phyloP scores from a whole-genome alignment of 2,888 invertebrate genomes.

The Hydroisotoma schaefferi region DNA sequence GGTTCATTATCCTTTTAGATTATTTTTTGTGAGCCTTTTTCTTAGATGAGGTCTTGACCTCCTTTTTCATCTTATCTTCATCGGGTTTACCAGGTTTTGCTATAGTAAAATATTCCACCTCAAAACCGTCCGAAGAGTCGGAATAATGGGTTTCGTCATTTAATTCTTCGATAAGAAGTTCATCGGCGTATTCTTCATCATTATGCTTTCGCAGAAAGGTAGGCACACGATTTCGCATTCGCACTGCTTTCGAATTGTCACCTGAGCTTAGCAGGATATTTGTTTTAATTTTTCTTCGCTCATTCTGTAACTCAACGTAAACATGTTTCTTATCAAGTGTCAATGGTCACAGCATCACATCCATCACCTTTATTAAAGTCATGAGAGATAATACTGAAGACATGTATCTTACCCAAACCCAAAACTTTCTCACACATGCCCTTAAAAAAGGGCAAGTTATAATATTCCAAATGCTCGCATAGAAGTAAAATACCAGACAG shows the following conservation, averaged over 20 bases:
- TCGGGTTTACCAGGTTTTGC: too few relatives aligned
- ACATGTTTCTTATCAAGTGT: not conserved
- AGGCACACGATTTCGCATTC: conserved; percentile 15
- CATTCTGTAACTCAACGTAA: conserved; percentile 18
- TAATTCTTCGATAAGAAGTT: conserved; percentile 7
- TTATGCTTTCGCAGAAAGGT: conserved; percentile 14
- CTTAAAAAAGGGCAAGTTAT: conserved; percentile 19
- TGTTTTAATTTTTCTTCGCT: conserved; percentile 15
- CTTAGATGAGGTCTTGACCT: too few relatives aligned
- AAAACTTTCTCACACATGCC: conserved; percentile 9
- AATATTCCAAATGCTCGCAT: conserved; percentile 10
- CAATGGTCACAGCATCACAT: too few relatives aligned
- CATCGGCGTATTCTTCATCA: conserved; percentile 25
- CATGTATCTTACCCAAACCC: not conserved
- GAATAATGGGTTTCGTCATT: conserved; percentile 14
- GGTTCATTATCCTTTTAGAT: too few relatives aligned
- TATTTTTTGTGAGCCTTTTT: too few relatives aligned
- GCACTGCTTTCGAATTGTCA: conserved; percentile 2
- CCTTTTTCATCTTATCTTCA: too few relatives aligned
- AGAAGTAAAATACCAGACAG: conserved; percentile 9
- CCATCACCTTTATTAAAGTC: too few relatives aligned
- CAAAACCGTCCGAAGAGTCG: conserved; percentile 23
- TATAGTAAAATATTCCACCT: not conserved
- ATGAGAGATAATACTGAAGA: too few relatives aligned
- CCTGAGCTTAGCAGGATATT: not conserved